Base-by-base conservation (phyloP, 2,888 invertebrate species). In the Callosobruchus maculatus region DNA sequence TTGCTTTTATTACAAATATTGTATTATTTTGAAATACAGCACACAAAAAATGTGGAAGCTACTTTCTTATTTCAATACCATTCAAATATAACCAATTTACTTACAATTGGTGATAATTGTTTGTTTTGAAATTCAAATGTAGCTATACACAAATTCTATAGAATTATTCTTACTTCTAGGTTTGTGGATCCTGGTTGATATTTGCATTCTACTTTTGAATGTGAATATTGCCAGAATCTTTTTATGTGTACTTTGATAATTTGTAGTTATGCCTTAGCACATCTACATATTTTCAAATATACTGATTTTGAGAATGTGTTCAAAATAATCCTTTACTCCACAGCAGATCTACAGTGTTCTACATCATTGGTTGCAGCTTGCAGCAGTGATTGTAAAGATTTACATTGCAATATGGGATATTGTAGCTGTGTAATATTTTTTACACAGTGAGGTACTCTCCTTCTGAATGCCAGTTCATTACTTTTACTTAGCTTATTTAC, bases 401-500 rank as follows among this genome's bases (percentile, higher is more conserved):
- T n/a, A n/a, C n/a, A n/a, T n/a, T n/a, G n/a, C n/a, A n/a, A n/a
- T n/a, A 2, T 26, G 26, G 26, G 9, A 49, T 49, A 49, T 26
- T 74, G 78, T 79, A 79, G 75, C 75, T 78, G 74, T 73, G 68
- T 73, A 67, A 71, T 21, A 22, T 71, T 72, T 76, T 22, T 68
- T 76, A 71, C 68, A 71, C 72, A 78, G 76, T 72, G 79, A 79
- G 79, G 79, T 79, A 78, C 67, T 67, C 1, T 49, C 13, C 66
- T 7, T 49, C 13, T 49, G 13, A 49, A 13, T 71, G 21, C 21
- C 4, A 71, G 21, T 71, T 71, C 4, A 49, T 26, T 26, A 49
- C 13, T 49, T 49, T 49, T 7, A 49, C 13, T 18, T 18, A 13
- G 49, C 49, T 49, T 49, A 18, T 18, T 49, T 18, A 49, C 7